A percentile compares a stretch with the other conserved stretches of the same genome.
Evolutionary conservation across 2,113 vertebrate species (phyloP).

Genomic region (Peromyscus maniculatus): DNA sequence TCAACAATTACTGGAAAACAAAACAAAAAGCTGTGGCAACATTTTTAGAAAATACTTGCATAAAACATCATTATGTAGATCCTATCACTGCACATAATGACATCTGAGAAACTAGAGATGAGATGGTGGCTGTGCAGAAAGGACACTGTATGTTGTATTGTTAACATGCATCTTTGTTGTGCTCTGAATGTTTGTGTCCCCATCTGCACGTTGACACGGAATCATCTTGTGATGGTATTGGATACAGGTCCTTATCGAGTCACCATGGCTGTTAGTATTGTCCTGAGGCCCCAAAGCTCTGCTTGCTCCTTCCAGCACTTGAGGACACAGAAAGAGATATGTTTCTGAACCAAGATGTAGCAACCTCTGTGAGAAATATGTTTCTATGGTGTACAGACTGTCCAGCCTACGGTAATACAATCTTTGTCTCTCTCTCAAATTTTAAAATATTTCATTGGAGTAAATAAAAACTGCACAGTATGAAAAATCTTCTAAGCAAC

Average conservation of each 20-base stretch:
- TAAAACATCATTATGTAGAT: not conserved
- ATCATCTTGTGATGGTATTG: not conserved
- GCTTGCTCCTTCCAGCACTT: not conserved
- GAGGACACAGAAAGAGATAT: not conserved
- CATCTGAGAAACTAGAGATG: not conserved
- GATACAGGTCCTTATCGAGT: not conserved
- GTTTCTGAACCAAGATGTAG: not conserved
- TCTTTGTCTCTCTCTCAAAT: not conserved
- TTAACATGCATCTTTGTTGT: not conserved
- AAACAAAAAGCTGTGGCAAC: not conserved
- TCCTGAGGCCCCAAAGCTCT: not conserved
- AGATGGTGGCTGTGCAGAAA: not conserved
- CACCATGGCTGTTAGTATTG: not conserved
- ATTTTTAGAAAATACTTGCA: not conserved
- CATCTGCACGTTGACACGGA: not conserved
- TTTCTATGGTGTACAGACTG: not conserved
- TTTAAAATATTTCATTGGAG: not conserved
- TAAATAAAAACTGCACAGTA: not conserved
- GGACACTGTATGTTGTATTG: not conserved
- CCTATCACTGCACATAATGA: not conserved
- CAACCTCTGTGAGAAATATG: not conserved
- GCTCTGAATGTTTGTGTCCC: no score
- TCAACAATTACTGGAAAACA: not conserved
- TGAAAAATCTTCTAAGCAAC: not conserved
- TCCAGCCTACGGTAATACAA: not conserved